Conservation (phyloP, 1,140 invertebrate genomes). For the Phocides pigmalion region DNA sequence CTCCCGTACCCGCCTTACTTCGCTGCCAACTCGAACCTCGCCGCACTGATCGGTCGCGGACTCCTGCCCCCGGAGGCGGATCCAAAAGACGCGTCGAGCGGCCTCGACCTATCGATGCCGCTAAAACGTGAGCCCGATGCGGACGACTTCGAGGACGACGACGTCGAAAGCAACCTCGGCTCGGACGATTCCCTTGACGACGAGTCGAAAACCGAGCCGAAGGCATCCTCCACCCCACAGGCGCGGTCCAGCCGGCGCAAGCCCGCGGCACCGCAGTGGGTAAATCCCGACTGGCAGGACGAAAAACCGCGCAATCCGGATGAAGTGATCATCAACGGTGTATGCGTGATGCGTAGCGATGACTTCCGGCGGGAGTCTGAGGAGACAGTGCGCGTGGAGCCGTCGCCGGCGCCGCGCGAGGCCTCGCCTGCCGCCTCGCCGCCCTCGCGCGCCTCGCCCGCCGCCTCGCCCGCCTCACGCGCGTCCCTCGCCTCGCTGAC, state of each 20-base stretch:
- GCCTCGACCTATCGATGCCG: slow-evolving; percentile 92
- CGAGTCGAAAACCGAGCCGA: slow-evolving; percentile 83
- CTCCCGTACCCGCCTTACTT: slow-evolving; percentile 91
- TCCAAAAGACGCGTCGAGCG: slow-evolving; percentile 90
- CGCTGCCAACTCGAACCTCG: slow-evolving; percentile 88
- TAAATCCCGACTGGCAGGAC: slow-evolving; percentile 96
- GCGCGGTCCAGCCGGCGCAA: slow-evolving; percentile 90
- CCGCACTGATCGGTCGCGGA: slow-evolving; percentile 88
- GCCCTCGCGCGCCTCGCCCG: slow-evolving; percentile 48
- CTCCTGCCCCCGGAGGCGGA: slow-evolving; percentile 85
- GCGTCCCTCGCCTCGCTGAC: slow-evolving; percentile 37
- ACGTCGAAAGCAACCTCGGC: slow-evolving; percentile 90
- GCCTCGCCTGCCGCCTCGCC: slow-evolving; percentile 73
- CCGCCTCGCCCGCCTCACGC: slow-evolving; percentile 38
- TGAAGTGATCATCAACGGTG: slow-evolving; percentile 95
- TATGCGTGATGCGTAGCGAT: slow-evolving; percentile 94
- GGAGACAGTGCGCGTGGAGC: slow-evolving; percentile 89
- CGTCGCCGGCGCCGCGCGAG: slow-evolving; percentile 86
- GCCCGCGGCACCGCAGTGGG: slow-evolving; percentile 97
- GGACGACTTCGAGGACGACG: slow-evolving; percentile 90
- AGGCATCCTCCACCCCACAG: slow-evolving; percentile 77
- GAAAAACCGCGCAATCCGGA: slow-evolving; percentile 85
- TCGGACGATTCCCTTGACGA: slow-evolving; percentile 89
- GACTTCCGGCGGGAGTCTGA: slow-evolving; percentile 87
- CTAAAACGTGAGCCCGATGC: slow-evolving; percentile 90